A percentile compares a stretch with the other conserved stretches of the same genome.
Evolutionary conservation across 2,113 vertebrate species (phyloP).

Genomic region (Hippocampus barbouri): DNA sequence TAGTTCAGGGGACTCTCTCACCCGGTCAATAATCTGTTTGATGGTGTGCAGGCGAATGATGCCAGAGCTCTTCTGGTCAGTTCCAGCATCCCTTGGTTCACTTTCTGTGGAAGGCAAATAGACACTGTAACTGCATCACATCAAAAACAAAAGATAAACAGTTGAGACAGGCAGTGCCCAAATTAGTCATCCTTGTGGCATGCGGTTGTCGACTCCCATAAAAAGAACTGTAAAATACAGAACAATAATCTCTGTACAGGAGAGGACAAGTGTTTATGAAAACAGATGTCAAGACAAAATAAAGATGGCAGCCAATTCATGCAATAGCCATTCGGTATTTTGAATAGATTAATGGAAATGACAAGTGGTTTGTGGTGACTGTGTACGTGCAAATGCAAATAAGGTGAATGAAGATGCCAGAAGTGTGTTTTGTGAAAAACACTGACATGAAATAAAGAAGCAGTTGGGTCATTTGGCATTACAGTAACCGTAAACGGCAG

Average conservation of each 20-base stretch:
- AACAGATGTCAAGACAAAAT: constrained; percentile 37
- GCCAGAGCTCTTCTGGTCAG: constrained; percentile 91
- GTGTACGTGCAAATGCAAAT: constrained; percentile 48
- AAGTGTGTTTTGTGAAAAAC: constrained; percentile 47
- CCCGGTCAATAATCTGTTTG: constrained; percentile 96
- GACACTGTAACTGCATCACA: constrained; percentile 34
- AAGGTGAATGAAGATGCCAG: constrained; percentile 35
- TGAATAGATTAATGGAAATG: constrained; percentile 31
- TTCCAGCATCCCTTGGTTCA: constrained; percentile 94
- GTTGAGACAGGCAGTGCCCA: constrained; percentile 48
- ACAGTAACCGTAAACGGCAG: constrained; percentile 42
- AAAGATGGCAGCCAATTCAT: constrained; percentile 58
- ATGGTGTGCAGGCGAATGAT: constrained; percentile 98
- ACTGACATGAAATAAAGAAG: constrained; percentile 50
- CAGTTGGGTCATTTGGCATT: constrained; percentile 51
- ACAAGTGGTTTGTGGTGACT: constrained; percentile 24
- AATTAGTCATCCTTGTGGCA: constrained; percentile 52
- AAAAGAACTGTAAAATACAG: constrained; percentile 47
- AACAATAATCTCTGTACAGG: constrained; percentile 40
- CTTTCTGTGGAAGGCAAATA: constrained; percentile 76
- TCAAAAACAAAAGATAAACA: constrained; percentile 31
- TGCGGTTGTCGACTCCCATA: constrained; percentile 64
- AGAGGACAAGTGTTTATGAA: constrained; percentile 56
- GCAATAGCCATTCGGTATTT: constrained; percentile 45
- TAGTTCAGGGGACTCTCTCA: constrained; percentile 64